Evolutionary conservation across 2,888 invertebrate genomes (phyloP).

Genomic region (Microlaimidae sp.): DNA sequence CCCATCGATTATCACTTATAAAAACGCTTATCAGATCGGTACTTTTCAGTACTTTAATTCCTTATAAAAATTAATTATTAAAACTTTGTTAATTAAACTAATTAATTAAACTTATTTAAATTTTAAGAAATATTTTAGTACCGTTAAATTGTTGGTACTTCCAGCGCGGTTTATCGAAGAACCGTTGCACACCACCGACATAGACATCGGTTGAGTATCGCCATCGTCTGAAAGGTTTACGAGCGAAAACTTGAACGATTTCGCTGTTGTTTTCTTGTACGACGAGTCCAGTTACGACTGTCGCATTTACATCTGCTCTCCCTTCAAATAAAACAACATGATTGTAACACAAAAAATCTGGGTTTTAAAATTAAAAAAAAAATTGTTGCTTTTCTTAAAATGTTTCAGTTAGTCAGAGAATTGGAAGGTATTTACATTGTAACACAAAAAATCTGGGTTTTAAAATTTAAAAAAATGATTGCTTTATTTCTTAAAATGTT

Average conservation of each 20-base stretch:
- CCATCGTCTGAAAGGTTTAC: conserved; percentile 12
- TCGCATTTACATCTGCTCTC: conserved; percentile 26
- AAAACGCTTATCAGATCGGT: no score
- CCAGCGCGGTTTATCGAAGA: conserved; percentile 65
- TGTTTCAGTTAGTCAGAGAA: no score
- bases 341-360: no score
- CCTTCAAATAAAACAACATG: no score
- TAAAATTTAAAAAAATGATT: no score
- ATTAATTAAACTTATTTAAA: no score
- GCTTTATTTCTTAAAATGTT: no score
- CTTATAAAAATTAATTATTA: conserved; percentile 55
- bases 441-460: no score
- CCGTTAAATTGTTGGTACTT: conserved; percentile 78
- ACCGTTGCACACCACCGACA: conserved; percentile 61
- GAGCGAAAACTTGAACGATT: conserved; percentile 51
- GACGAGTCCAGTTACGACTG: conserved; percentile 36
- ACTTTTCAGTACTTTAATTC: no score
- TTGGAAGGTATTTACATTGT: no score
- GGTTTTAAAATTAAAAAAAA: no score
- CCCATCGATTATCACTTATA: no score
- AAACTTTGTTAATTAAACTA: conserved; percentile 19
- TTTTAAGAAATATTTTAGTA: conserved; percentile 34
- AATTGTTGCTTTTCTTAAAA: background rate
- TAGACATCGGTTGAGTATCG: conserved; percentile 53
- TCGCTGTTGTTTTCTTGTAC: conserved; percentile 68